A percentile compares a stretch with the other conserved stretches of the same genome.
Conservation (phyloP, 2,113 vertebrate species). For the Australoheros scitulus region DNA sequence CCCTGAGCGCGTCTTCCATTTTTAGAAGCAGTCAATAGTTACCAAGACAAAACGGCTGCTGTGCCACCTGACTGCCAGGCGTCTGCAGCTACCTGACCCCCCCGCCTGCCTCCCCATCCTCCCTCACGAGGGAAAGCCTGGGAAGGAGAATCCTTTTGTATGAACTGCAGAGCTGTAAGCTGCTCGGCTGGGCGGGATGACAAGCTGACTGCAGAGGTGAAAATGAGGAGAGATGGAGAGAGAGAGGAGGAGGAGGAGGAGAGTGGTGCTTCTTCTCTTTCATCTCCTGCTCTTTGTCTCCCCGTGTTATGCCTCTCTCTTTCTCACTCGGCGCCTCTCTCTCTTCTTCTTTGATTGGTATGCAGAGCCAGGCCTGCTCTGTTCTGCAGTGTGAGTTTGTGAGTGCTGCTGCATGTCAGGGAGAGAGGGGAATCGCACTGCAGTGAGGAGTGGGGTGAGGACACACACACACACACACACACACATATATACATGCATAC, state of each 20-base stretch:
- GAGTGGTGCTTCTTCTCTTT: conserved; percentile 29
- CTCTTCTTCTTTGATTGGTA: conserved; percentile 68
- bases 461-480: conserved; percentile 3
- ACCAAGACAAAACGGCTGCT: conserved; percentile 44
- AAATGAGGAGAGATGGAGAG: conserved; percentile 3
- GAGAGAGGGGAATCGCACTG: conserved; percentile 66
- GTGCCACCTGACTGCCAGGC: conserved; percentile 35
- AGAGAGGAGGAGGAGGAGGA: background rate
- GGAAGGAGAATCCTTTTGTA: conserved; percentile 73
- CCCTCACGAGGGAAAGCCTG: conserved; percentile 64
- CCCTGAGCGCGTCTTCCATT: conserved; percentile 44
- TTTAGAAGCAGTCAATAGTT: conserved; percentile 58
- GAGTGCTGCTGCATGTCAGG: conserved; percentile 70
- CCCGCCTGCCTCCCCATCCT: background rate
- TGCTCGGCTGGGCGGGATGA: conserved; percentile 28
- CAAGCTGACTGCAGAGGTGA: conserved; percentile 61
- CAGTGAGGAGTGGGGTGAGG: conserved; percentile 59
- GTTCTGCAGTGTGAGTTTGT: conserved; percentile 81
- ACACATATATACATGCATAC: background rate
- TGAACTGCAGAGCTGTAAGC: conserved; percentile 48
- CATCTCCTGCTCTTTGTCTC: conserved; percentile 20
- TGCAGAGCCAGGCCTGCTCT: conserved; percentile 68
- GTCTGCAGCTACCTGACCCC: conserved; percentile 28
- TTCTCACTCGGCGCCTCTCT: background rate
- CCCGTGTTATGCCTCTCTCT: background rate